Conservation (phyloP, 2,888 invertebrate genomes). For the Coremacera marginata region DNA sequence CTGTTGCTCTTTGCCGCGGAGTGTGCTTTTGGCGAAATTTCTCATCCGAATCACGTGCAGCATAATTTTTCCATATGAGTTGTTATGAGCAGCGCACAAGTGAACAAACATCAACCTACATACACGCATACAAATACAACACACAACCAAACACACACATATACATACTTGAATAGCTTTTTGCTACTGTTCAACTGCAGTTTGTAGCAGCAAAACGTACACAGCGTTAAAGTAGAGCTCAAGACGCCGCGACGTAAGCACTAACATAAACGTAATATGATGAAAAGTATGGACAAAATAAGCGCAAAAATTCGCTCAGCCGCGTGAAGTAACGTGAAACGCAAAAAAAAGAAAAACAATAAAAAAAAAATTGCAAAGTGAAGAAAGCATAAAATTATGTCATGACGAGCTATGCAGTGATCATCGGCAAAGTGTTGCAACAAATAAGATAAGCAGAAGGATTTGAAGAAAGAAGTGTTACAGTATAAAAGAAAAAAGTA, state of each 20-base stretch:
- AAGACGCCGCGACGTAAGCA: background rate
- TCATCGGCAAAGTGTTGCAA: background rate
- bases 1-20: background rate
- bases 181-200: background rate
- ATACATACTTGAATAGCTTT: background rate
- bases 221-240: background rate
- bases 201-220: background rate
- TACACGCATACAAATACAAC: background rate
- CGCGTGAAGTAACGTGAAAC: slow-evolving; percentile 9
- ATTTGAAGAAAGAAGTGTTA: background rate
- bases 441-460: background rate
- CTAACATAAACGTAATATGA: slow-evolving; percentile 1
- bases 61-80: slow-evolving; percentile 66
- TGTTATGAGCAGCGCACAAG: slow-evolving; percentile 44
- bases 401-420: background rate
- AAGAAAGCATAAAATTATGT: background rate
- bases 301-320: slow-evolving; percentile 17
- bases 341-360: background rate
- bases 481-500: background rate
- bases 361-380: background rate
- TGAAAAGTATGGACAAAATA: slow-evolving; percentile 11
- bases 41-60: slow-evolving; percentile 60
- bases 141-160: background rate
- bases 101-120: background rate
- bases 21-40: slow-evolving; percentile 14